Evolutionary conservation across 2,797 vertebrate species (phyloP), one percentile per base, ranked within the genome.

Genomic region (Mormyrus hasselquistii): DNA sequence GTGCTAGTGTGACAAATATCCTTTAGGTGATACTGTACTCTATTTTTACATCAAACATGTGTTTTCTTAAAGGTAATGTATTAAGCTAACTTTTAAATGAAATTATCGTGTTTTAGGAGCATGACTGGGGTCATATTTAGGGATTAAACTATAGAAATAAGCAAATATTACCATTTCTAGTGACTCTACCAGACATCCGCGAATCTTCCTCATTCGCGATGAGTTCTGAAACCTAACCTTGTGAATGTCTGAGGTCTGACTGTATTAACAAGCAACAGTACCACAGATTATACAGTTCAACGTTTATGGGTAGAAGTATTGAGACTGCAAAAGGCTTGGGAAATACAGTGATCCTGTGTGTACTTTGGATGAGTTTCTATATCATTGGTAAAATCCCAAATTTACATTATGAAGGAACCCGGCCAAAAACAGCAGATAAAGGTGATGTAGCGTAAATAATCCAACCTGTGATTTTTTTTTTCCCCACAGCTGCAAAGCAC

Each of bases 401-500:
- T 94, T 92, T 93, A 95, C 93, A 93, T 95, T 95, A 95, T 91
- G 91, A 93, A 91, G 34, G 22, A 73, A 14, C 29, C 29, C 14
- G n/a, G 94, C 95, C 95, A 96, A 96, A 94, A 93, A 93, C 92
- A 96, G 95, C 94, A 95, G 92, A 92, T 94, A 96, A 87, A 93
- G 93, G 91, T 91, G 94, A 91, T 94, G 94, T 16, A 73, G 34
- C 29, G 0, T 38, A 73, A 73, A 73, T 95, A 96, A 94, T 95
- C 92, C 89, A 92, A 93, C 91, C 91, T 90, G 93, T 91, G 92
- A 94, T 92, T 92, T 79, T 6, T n/a, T 79, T 62, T 38, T 16
- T 1, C 73, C 25, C 25, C 16, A 44, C 73, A 79, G 41, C 34
- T 79, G 73, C 73, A 79, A 6, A 19, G 41, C 73, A 79, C 38